Base-by-base conservation (phyloP, 35 echinoderm and acorn worm genomes). In the Chiridota heheva region DNA sequence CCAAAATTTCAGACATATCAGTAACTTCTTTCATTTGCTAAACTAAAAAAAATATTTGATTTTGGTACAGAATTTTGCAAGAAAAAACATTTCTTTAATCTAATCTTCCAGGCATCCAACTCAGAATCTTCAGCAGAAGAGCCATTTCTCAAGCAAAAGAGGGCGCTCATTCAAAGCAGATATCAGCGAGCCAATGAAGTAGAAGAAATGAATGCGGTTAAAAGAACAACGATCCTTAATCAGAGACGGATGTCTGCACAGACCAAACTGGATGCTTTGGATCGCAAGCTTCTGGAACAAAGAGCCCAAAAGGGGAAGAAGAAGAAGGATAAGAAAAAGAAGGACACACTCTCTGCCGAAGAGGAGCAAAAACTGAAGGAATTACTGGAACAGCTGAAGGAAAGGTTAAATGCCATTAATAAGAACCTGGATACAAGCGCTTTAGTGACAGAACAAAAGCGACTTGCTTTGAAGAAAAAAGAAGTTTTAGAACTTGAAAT, bases 201-300 rank as follows among this genome's bases (percentile, higher is more conserved):
- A 0, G 75, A 78, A 25, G 75, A 78, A 2, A 78, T 78, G 51
- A 60, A 78, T 39, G 5, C 75, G 3, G 20, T 78, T 49, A 78
- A 78, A 42, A 5, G 75, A 36, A 60, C 75, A 1, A 35, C 62
- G 32, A 62, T 78, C 30, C 55, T 78, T 1, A 78, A 58, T 35
- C 75, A 78, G 30, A 34, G 75, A 42, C 40, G 75, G 33, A 78
- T 78, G 75, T 78, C 75, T 26, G 75, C 75, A 20, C 75, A 78
- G 22, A 62, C 75, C 5, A 78, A 78, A 42, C 30, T 78, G 30
- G 30, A 61, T 27, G 75, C 75, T 27, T 42, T 78, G 2, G 75
- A 78, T 29, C 58, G 62, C 35, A 49, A 42, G 12, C 37, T 13
- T 27, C 34, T 78, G 1, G 51, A 78, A 42, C 75, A 58, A 20